phyloP scores from a whole-genome alignment of 2,888 invertebrate species.

The Patella depressa region DNA sequence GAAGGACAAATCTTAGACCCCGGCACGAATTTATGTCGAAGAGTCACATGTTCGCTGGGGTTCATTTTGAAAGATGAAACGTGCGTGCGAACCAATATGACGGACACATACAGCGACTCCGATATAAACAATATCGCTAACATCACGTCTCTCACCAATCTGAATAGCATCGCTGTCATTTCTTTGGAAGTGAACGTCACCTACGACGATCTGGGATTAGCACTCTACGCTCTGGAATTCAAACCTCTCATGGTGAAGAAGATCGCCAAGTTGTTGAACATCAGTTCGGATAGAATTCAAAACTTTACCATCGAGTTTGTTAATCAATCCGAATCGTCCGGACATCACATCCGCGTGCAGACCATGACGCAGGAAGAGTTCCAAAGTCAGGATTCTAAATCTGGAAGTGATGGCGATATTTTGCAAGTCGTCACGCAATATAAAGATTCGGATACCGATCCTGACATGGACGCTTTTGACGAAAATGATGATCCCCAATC shows the following conservation, averaged over 20 bases:
- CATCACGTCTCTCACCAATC: constrained; percentile 16
- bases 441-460: background rate
- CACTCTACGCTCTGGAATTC: constrained; percentile 22
- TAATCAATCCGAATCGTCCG: background rate
- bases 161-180: constrained; percentile 37
- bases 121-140: background rate
- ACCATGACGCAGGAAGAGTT: constrained; percentile 1
- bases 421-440: background rate
- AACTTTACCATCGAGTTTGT: constrained; percentile 33
- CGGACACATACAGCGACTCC: background rate
- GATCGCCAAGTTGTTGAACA: constrained; percentile 43
- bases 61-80: background rate
- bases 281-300: constrained; percentile 43
- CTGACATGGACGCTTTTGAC: no score
- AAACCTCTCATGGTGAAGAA: constrained; percentile 24
- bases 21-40: constrained; percentile 25
- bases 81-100: constrained; percentile 15
- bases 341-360: constrained; percentile 15
- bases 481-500: no score
- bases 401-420: background rate
- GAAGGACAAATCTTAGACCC: constrained; percentile 48
- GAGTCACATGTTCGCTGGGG: constrained; percentile 13
- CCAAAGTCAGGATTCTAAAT: background rate
- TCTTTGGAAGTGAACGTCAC: constrained; percentile 45
- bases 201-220: constrained; percentile 26